Evolutionary conservation across 2,888 invertebrate species (phyloP), one percentile per base, ranked within the genome.

Genomic region (Agriopis marginaria): DNA sequence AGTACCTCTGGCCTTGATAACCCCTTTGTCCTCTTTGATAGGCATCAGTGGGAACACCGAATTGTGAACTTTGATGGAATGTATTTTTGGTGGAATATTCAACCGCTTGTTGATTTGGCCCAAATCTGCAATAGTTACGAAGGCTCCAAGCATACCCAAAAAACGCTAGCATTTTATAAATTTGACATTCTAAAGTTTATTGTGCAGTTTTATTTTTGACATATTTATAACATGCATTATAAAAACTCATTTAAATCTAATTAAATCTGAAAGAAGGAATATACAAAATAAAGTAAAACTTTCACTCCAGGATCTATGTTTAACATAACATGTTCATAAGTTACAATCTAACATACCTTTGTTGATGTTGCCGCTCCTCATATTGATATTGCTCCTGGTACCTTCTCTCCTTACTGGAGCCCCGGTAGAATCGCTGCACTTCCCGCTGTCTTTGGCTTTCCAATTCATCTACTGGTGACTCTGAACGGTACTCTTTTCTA

Each of bases 351-450:
- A 51, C 9, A 3, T 77, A 92, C 92, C 92, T 91, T 64, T 89
- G 86, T 81, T 82, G 86, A 42, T 83, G 86, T 49, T 87, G 86
- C 55, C 54, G 51, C 44, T 87, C 79, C 10, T 88, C 85, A 81
- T 87, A 89, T 32, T 83, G 86, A 67, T 89, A 87, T 65, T 85
- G 86, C 76, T 90, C 88, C 1, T 86, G 86, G 53, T 80, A 83
- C 62, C 84, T 80, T 58, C 87, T 85, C 67, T 92, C 93, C 74
- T 92, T 93, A 76, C 92, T 93, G 42, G 93, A 92, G 11, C 92
- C 93, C 12, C 93, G 80, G 73, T 94, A 93, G 75, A 93, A 94
- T 8, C 93, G 83, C 75, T 92, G 90, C 10, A 91, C 89, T 82
- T 93, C 93, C 50, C 86, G 78, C 74, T 89, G 89, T 63, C 92